Evolutionary conservation across 2,113 vertebrate genomes (phyloP).

Genomic region (Megaleporinus macrocephalus): DNA sequence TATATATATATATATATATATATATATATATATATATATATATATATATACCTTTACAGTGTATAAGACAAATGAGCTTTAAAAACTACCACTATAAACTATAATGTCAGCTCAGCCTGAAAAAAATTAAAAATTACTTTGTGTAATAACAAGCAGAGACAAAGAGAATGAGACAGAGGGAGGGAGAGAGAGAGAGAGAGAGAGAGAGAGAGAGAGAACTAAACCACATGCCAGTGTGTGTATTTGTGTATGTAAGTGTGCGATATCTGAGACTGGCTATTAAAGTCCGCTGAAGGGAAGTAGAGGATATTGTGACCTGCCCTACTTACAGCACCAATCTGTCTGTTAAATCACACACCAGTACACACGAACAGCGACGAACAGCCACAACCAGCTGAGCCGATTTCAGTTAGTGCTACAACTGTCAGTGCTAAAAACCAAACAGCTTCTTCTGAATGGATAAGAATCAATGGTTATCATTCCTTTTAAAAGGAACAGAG

Average conservation of each 20-base stretch:
- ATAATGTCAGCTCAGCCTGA: no score
- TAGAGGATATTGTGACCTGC: slow-evolving; percentile 40
- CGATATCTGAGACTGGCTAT: slow-evolving; percentile 31
- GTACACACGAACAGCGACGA: slow-evolving; percentile 30
- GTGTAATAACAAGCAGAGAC: neutral
- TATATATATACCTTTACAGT: no score
- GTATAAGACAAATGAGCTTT: no score
- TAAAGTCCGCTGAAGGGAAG: slow-evolving; percentile 45
- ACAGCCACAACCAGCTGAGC: no score
- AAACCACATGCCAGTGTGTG: slow-evolving; percentile 15
- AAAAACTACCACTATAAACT: no score
- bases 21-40: no score
- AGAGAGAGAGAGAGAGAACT: slow-evolving; percentile 55
- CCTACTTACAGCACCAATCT: neutral
- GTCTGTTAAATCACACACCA: neutral
- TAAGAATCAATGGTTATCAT: neutral
- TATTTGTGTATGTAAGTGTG: slow-evolving; percentile 1
- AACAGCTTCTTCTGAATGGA: neutral
- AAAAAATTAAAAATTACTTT: no score
- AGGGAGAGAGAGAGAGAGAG: neutral
- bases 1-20: no score
- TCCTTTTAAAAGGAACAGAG: neutral
- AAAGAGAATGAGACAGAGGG: no score
- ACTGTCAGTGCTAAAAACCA: neutral
- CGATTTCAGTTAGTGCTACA: neutral